Conservation (phyloP, 2,888 invertebrate species). For the Antheraea assamensis region DNA sequence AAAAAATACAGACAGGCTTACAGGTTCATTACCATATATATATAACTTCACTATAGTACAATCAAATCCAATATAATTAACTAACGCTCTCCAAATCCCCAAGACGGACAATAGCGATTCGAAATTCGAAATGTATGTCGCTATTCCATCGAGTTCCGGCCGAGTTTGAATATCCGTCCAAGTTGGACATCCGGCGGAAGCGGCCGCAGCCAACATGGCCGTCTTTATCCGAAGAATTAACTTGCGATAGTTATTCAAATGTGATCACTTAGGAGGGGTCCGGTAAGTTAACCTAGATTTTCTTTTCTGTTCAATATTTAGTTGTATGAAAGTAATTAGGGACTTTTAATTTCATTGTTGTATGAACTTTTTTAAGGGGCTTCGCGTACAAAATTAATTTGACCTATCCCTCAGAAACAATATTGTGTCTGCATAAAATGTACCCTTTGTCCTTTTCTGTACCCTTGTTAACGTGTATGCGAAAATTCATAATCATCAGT, state of each 20-base stretch:
- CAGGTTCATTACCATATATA: background rate
- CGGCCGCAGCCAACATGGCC: conserved; percentile 74
- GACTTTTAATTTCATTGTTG: background rate
- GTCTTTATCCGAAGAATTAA: conserved; percentile 81
- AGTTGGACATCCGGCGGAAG: conserved; percentile 78
- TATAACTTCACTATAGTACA: background rate
- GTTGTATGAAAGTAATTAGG: background rate
- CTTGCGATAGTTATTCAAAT: conserved; percentile 77
- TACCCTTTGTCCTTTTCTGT: too few relatives aligned
- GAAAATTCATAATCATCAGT: too few relatives aligned
- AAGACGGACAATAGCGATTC: conserved; percentile 58
- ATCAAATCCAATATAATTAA: conserved; percentile 18
- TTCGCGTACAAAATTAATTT: too few relatives aligned
- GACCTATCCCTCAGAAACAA: too few relatives aligned
- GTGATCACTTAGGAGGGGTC: conserved; percentile 27
- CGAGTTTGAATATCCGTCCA: conserved; percentile 80
- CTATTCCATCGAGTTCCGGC: conserved; percentile 77
- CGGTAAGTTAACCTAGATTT: conserved; percentile 11
- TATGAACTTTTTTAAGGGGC: too few relatives aligned
- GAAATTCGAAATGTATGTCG: conserved; percentile 81
- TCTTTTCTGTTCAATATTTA: background rate
- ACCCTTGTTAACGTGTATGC: too few relatives aligned
- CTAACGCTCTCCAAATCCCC: conserved; percentile 28
- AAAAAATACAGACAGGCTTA: background rate
- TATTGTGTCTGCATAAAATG: too few relatives aligned